Evolutionary conservation across 1,140 invertebrate genomes (phyloP).

Genomic region (Zaprionus vittiger): DNA sequence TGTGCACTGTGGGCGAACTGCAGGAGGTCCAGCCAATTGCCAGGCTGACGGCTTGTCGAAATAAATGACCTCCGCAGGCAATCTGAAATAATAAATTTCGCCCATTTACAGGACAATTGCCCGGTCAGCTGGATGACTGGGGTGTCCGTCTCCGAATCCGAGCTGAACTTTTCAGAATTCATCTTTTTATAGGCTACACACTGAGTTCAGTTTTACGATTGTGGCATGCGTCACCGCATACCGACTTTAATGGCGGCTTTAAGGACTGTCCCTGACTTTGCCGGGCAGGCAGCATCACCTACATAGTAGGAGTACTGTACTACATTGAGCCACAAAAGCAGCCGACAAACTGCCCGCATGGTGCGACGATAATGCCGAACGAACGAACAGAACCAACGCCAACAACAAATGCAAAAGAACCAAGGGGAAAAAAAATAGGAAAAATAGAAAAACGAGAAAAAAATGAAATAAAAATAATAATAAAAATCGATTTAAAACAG

Average conservation of each 20-base stretch:
- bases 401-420: constrained; percentile 15
- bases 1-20: background rate
- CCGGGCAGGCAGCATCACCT: constrained; percentile 40
- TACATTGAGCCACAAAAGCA: constrained; percentile 46
- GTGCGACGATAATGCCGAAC: background rate
- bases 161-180: constrained; percentile 59
- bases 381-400: constrained; percentile 5
- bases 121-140: background rate
- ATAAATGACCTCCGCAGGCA: constrained; percentile 49
- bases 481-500: constrained; percentile 82
- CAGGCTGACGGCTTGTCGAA: constrained; percentile 22
- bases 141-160: constrained; percentile 34
- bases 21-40: constrained; percentile 25
- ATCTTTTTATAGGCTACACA: constrained; percentile 38
- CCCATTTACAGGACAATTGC: constrained; percentile 68
- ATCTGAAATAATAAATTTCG: constrained; percentile 56
- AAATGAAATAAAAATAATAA: constrained; percentile 73
- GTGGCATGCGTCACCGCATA: background rate
- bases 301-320: background rate
- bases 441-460: constrained; percentile 20
- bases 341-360: constrained; percentile 30
- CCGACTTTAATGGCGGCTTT: constrained; percentile 32
- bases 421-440: constrained; percentile 24
- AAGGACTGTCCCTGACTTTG: constrained; percentile 25
- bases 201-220: background rate